Conservation (phyloP, 1,140 invertebrate genomes). For the Solenopsis invicta region DNA sequence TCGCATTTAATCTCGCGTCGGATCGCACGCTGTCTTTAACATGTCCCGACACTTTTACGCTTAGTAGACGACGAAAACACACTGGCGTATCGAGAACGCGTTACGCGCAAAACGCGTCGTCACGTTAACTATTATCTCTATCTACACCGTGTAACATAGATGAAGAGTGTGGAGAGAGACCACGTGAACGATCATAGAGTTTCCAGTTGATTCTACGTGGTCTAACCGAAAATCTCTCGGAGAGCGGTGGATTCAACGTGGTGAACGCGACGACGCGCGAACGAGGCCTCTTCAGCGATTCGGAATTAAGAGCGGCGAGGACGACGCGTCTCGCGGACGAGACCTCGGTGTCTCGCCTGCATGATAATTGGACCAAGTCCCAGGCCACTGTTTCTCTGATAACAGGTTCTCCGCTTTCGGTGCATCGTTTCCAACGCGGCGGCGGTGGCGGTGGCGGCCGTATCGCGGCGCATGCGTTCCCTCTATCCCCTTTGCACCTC, state of each 20-base stretch:
- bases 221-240: neutral
- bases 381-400: conserved; percentile 79
- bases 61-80: conserved; percentile 8
- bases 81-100: conserved; percentile 32
- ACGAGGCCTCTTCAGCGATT: neutral
- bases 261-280: neutral
- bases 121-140: conserved; percentile 14
- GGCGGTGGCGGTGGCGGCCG: neutral
- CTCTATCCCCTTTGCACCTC: conserved; percentile 34
- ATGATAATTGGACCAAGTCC: conserved; percentile 78
- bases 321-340: conserved; percentile 28
- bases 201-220: neutral
- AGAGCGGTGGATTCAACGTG: neutral
- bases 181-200: neutral
- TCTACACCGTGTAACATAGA: neutral
- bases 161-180: too few species aligned
- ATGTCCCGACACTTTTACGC: conserved; percentile 20
- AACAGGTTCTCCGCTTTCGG: conserved; percentile 78
- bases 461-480: conserved; percentile 64
- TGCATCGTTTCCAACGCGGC: conserved; percentile 48
- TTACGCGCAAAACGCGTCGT: conserved; percentile 20
- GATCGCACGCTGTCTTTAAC: neutral
- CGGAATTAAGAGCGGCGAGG: conserved; percentile 45
- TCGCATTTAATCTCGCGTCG: conserved; percentile 19
- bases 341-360: conserved; percentile 59